Base-by-base conservation (phyloP, 2,113 vertebrate species). In the Paramormyrops kingsleyae region DNA sequence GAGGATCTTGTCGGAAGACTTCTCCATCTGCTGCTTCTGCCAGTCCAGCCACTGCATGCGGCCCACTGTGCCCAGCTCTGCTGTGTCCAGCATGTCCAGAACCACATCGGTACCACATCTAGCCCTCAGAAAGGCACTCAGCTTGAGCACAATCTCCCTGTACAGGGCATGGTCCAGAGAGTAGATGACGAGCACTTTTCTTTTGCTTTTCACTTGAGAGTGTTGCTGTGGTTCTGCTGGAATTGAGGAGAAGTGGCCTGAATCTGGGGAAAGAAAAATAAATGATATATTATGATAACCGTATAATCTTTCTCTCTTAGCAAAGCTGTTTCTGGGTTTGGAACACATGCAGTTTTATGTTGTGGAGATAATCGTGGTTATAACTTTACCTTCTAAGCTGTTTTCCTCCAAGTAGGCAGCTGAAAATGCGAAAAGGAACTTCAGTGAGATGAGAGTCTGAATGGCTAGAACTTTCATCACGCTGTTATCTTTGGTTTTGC, bases 141-240 rank as follows among this genome's bases (percentile, higher is more conserved):
- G 96, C 93, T 95, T 98, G 12, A 99, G 94, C 89, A 99, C 95
- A 74, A 98, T 94, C 0, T 97, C 96, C 92, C 96, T 96, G 2
- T 99, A 99, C 47, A 98, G 93, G 15, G 94, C 94, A 89, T 99
- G 98, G 90, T 99, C 98, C 0, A 97, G 96, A 0, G 98, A 99
- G 94, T 99, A 98, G 90, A 99, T 94, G 2, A 99, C 91, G 94
- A 98, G 96, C 39, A 99, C 95, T 91, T 96, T 97, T 88, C 87
- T 95, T 83, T 90, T 93, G 59, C 7, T 83, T 91, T 80, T 66
- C 49, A 85, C 35, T 91, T 83, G 42, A 91, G 88, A 31, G 90
- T 87, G 12, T 46, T 13, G 31, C 88, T 49, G 13, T 83, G 44
- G 56, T 44, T 91, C 89, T 5, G 77, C 56, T 17, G 74, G 52